A percentile compares a stretch with the other conserved stretches of the same genome.
Evolutionary conservation across 2,113 vertebrate genomes (phyloP).

Genomic region (Psittacus erithacus): DNA sequence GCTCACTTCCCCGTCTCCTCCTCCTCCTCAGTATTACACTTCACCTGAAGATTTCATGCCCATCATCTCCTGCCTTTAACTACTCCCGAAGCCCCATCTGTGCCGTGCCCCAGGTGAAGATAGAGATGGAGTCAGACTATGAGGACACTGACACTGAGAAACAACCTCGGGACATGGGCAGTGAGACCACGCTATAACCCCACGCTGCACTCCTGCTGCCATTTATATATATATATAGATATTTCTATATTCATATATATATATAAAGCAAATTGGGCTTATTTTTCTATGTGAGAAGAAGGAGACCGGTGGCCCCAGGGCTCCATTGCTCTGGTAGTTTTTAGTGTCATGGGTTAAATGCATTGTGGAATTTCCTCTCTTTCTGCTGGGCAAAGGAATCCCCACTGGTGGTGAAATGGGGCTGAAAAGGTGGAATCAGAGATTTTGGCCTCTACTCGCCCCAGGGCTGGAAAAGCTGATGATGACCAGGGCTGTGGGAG

Average conservation of each 20-base stretch:
- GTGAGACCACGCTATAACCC: slow-evolving; percentile 88
- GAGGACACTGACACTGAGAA: slow-evolving; percentile 84
- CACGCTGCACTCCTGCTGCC: neutral
- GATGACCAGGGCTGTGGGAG: neutral
- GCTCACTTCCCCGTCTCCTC: neutral
- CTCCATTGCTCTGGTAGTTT: neutral
- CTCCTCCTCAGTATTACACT: slow-evolving; percentile 86
- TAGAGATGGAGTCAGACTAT: slow-evolving; percentile 94
- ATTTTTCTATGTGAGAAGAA: neutral
- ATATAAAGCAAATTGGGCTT: neutral
- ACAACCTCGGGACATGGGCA: slow-evolving; percentile 78
- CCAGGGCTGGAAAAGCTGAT: neutral
- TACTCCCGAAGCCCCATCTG: slow-evolving; percentile 79
- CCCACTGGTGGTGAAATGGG: neutral
- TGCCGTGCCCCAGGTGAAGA: slow-evolving; percentile 92
- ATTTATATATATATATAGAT: neutral
- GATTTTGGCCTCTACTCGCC: neutral
- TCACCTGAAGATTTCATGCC: slow-evolving; percentile 97
- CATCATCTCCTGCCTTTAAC: slow-evolving; percentile 85
- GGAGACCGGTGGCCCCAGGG: neutral
- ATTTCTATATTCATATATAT: neutral
- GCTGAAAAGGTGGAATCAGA: neutral
- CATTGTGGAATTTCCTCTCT: neutral
- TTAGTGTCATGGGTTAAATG: neutral
- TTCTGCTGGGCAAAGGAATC: neutral